Conservation (phyloP, 2,113 vertebrate genomes). For the Elephantulus edwardii region DNA sequence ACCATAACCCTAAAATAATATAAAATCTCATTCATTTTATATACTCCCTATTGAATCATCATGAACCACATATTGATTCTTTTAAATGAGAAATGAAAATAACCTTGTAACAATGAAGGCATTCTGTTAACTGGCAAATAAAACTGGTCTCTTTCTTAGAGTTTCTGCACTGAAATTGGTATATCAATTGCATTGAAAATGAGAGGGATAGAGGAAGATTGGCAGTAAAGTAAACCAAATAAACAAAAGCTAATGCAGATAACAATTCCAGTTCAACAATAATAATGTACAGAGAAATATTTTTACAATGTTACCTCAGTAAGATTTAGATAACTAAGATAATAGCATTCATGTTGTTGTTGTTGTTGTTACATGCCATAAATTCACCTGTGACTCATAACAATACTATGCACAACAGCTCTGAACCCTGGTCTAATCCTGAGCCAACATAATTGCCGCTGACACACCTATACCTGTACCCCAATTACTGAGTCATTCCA, state of each 20-base stretch:
- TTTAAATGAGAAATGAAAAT: constrained; percentile 50
- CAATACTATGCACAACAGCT: no score
- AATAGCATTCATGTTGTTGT: no score
- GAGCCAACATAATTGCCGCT: no score
- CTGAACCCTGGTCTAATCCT: no score
- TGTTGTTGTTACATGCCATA: no score
- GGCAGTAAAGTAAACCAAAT: not conserved
- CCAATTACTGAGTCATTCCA: no score
- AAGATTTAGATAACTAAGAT: not conserved
- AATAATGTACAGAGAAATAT: constrained; percentile 10
- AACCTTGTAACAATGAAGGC: constrained; percentile 20
- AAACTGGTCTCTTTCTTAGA: not conserved
- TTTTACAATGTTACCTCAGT: not conserved
- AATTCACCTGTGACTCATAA: no score
- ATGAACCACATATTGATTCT: constrained; percentile 63
- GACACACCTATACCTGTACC: no score
- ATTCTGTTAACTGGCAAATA: constrained; percentile 12
- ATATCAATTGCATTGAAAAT: not conserved
- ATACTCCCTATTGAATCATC: constrained; percentile 38
- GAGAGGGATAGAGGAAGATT: not conserved
- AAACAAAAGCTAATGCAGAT: not conserved
- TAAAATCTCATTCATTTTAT: constrained; percentile 53
- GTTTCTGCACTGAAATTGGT: not conserved
- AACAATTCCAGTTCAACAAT: not conserved
- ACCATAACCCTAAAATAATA: constrained; percentile 19